These are phyloP conservation scores for Eulemur rubriventer DNA, from an alignment of 2,797 vertebrate species.

Conservation along the genomic window DNA sequence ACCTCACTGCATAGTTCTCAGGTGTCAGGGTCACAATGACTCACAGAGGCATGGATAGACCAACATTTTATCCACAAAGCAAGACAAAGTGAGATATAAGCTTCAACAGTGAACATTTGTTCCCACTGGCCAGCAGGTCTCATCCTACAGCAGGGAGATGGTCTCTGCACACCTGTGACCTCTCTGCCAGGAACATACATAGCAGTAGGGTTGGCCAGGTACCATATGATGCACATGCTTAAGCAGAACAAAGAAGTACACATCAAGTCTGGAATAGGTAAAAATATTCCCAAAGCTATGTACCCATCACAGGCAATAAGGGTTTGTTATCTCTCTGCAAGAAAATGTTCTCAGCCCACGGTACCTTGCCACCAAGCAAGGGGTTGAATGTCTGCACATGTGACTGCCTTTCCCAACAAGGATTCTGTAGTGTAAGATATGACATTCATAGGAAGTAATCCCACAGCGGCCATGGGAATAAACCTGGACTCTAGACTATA, in stretches of 20 bases:
- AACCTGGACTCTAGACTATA: not conserved
- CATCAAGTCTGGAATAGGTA: not conserved
- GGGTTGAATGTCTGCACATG: accelerated
- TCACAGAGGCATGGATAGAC: not conserved
- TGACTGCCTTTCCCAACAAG: not conserved
- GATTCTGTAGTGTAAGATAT: not conserved
- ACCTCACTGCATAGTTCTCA: not conserved
- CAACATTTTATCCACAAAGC: not conserved
- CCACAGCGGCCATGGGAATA: not conserved
- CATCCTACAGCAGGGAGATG: not conserved
- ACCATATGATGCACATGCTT: not conserved
- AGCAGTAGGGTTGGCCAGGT: not conserved
- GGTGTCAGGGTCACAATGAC: not conserved
- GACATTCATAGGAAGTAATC: not conserved
- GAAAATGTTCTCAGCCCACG: not conserved
- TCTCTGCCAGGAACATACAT: accelerated
- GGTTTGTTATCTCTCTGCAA: not conserved
- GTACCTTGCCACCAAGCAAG: not conserved
- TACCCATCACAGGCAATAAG: not conserved
- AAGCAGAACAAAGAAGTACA: not conserved
- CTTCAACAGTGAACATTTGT: not conserved
- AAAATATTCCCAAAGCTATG: not conserved
- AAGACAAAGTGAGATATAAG: not conserved
- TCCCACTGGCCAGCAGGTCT: not conserved
- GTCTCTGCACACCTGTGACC: no score